Conservation (phyloP, 2,797 vertebrate genomes). For the Phalloptychus januarius region DNA sequence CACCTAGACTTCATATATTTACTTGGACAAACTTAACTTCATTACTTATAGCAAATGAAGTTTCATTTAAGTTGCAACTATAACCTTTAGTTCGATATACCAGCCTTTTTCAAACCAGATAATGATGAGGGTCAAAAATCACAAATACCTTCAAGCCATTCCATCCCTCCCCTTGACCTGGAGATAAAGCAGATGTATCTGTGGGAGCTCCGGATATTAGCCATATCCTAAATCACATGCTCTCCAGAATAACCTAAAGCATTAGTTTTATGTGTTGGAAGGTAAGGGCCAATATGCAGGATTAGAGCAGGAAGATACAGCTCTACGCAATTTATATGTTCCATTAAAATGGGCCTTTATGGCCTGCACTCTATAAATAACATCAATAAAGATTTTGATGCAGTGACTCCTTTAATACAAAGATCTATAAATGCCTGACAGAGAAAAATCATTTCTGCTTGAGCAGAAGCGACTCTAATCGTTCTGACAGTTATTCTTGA, state of each 20-base stretch:
- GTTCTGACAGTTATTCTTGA: too few relatives aligned
- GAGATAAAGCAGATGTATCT: too few relatives aligned
- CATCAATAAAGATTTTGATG: slow-evolving; percentile 23
- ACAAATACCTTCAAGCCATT: too few relatives aligned
- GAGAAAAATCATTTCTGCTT: slow-evolving; percentile 4
- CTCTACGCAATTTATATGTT: slow-evolving; percentile 41
- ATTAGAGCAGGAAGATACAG: slow-evolving; percentile 54
- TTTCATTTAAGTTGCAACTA: too few relatives aligned
- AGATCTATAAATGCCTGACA: background rate
- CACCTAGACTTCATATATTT: too few relatives aligned
- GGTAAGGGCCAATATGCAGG: slow-evolving; percentile 45
- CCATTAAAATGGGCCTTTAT: slow-evolving; percentile 44
- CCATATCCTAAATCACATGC: slow-evolving; percentile 61
- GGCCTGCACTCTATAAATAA: slow-evolving; percentile 48
- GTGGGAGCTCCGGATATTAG: slow-evolving; percentile 17
- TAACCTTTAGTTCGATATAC: too few relatives aligned
- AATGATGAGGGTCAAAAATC: too few relatives aligned
- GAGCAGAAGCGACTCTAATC: too few relatives aligned
- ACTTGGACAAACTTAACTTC: too few relatives aligned
- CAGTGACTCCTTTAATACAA: background rate
- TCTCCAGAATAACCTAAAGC: slow-evolving; percentile 39
- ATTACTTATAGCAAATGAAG: too few relatives aligned
- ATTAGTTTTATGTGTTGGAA: slow-evolving; percentile 49
- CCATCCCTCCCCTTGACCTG: too few relatives aligned
- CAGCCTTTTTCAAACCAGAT: too few relatives aligned